These are phyloP conservation scores for Pelusios castaneus DNA, from an alignment of 2,113 vertebrate species.

Conservation along the genomic window DNA sequence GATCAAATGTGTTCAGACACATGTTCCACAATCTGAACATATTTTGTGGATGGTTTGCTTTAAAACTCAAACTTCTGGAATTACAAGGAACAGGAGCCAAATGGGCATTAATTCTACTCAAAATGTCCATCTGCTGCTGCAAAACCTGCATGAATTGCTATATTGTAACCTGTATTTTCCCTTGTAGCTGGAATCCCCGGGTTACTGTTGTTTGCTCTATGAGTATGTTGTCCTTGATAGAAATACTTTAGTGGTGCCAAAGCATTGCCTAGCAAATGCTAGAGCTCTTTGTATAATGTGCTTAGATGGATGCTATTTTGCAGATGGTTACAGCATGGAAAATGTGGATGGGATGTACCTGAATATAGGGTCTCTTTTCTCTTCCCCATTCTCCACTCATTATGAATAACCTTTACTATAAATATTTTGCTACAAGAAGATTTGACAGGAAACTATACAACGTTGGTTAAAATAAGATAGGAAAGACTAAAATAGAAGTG, in stretches of 20 bases:
- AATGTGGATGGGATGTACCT: not conserved
- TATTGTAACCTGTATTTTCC: conserved; percentile 57
- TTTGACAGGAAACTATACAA: not conserved
- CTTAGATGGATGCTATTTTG: conserved; percentile 31
- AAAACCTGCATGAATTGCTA: conserved; percentile 50
- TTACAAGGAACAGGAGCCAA: conserved; percentile 22
- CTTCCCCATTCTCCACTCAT: not conserved
- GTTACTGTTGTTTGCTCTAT: conserved; percentile 42
- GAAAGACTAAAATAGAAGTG: not conserved
- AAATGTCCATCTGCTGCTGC: conserved; percentile 57
- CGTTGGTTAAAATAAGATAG: not conserved
- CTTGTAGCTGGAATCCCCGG: conserved; percentile 33
- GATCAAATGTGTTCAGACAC: not conserved
- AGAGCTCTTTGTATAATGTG: not conserved
- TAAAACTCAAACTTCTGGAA: conserved; percentile 37
- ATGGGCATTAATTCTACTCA: conserved; percentile 28
- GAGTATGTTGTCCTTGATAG: conserved; percentile 46
- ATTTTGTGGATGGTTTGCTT: conserved; percentile 29
- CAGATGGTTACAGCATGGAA: conserved; percentile 14
- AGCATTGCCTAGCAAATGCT: conserved; percentile 19
- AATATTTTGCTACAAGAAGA: not conserved
- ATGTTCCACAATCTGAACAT: not conserved
- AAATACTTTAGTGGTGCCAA: conserved; percentile 27
- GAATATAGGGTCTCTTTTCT: not conserved
- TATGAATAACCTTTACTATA: not conserved